A percentile compares a stretch with the other conserved stretches of the same genome.
Evolutionary conservation across 2,113 vertebrate genomes (phyloP).

Genomic region (Bufo bufo): DNA sequence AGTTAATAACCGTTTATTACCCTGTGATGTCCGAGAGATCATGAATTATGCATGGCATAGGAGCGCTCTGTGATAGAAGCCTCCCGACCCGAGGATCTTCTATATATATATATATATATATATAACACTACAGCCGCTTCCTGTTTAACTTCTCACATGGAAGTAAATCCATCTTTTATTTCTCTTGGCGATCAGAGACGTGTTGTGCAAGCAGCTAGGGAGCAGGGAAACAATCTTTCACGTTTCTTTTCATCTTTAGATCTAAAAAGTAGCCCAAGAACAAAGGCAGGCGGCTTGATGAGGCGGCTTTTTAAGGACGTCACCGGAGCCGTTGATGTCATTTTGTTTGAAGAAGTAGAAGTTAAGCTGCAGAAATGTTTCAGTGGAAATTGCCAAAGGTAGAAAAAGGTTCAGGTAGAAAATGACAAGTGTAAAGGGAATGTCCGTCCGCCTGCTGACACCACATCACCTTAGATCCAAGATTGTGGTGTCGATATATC

Average conservation of each 20-base stretch:
- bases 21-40: neutral
- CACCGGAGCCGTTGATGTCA: neutral
- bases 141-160: neutral
- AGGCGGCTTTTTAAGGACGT: neutral
- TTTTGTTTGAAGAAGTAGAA: slow-evolving; percentile 30
- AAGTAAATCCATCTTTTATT: neutral
- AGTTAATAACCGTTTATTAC: too few species aligned
- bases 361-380: neutral
- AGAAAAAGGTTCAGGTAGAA: neutral
- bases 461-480: too few species aligned
- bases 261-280: slow-evolving; percentile 28
- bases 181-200: neutral
- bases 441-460: neutral
- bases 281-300: neutral
- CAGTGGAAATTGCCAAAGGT: neutral
- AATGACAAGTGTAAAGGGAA: neutral
- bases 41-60: neutral
- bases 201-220: slow-evolving; percentile 8
- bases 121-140: neutral
- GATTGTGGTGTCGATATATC: too few species aligned
- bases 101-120: too few species aligned
- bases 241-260: neutral
- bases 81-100: neutral
- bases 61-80: neutral
- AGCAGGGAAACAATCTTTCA: neutral